phyloP scores from a whole-genome alignment of 2,797 vertebrate genomes.

The Xiphophorus birchmanni region DNA sequence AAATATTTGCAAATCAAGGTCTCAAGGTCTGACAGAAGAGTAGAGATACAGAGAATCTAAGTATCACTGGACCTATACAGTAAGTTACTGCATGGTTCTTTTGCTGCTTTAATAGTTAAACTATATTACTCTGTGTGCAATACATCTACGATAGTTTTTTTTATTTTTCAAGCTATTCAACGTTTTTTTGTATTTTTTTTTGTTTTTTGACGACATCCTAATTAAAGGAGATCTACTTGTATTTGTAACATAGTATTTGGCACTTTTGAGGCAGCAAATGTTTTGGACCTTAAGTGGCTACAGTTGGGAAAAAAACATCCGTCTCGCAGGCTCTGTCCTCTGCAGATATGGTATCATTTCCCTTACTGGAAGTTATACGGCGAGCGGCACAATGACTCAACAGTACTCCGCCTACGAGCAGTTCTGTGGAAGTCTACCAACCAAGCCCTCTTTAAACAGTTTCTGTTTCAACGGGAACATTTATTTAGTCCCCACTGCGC shows the following conservation, averaged over 20 bases:
- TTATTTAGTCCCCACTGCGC: neutral
- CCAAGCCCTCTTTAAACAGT: neutral
- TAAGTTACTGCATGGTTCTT: neutral
- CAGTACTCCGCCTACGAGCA: constrained; percentile 55
- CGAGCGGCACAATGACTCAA: constrained; percentile 42
- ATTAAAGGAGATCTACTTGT: neutral
- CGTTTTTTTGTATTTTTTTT: neutral
- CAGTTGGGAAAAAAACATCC: constrained; percentile 22
- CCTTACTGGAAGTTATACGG: constrained; percentile 66
- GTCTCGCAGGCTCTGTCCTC: constrained; percentile 20
- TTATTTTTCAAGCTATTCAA: neutral
- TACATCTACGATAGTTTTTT: neutral
- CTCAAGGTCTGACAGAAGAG: neutral
- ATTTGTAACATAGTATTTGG: neutral
- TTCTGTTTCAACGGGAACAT: constrained; percentile 16
- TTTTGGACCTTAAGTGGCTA: neutral
- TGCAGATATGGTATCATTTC: constrained; percentile 58
- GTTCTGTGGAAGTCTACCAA: constrained; percentile 41
- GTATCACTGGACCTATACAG: too few relatives aligned
- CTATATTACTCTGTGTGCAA: neutral
- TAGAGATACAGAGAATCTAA: neutral
- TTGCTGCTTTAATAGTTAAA: neutral
- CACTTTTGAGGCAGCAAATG: neutral
- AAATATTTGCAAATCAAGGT: neutral
- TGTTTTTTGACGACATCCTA: neutral